A percentile compares a stretch with the other conserved stretches of the same genome.
Evolutionary conservation across 2,113 vertebrate genomes (phyloP).

Genomic region (Corvus cornix): DNA sequence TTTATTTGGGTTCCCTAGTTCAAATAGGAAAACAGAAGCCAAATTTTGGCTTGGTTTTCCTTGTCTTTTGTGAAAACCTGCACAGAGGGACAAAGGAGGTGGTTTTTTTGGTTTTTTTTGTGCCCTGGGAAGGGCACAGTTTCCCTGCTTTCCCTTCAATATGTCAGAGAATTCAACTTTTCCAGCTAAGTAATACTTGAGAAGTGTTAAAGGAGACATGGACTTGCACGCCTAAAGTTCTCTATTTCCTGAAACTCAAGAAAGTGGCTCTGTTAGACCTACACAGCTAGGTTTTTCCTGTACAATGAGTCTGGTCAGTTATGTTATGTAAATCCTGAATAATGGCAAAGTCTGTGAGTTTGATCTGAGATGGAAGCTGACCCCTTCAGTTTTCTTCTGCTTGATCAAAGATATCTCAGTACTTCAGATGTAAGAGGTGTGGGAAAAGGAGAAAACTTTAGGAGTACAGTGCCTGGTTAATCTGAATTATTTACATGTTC

Average conservation of each 20-base stretch:
- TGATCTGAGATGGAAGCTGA: neutral
- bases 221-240: neutral
- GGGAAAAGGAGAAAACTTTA: neutral
- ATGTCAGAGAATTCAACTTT: neutral
- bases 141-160: neutral
- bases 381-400: neutral
- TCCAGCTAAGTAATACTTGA: neutral
- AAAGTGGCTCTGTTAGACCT: neutral
- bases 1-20: slow-evolving; percentile 42
- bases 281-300: neutral
- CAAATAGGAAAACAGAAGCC: neutral
- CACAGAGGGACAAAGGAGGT: neutral
- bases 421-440: fast-evolving
- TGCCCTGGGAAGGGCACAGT: neutral
- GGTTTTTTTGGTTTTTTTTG: neutral
- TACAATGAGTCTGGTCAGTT: neutral
- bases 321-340: neutral
- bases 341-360: neutral
- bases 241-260: neutral
- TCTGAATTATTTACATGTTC: neutral
- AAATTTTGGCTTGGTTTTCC: neutral
- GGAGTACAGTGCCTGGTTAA: neutral
- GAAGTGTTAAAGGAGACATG: neutral
- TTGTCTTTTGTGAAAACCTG: neutral
- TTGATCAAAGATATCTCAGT: neutral